Evolutionary conservation across 2,888 invertebrate species (phyloP), one percentile per base, ranked within the genome.

Genomic region (Netelia melanura): DNA sequence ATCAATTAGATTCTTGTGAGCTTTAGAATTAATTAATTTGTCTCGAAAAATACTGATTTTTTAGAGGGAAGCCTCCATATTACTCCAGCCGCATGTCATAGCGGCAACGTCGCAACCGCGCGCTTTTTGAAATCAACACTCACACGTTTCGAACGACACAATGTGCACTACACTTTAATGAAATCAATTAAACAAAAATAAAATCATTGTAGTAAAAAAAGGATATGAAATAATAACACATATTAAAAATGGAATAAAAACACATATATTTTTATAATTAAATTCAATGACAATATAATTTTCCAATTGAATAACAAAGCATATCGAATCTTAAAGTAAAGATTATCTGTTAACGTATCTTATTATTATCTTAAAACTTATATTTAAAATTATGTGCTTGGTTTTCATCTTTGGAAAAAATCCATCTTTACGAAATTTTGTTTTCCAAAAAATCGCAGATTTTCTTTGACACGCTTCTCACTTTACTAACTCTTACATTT

Each of bases 1-100:
- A 71, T 70, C 78, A 61, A 70, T 78, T 78, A 23, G 23, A 78
- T 70, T 56, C 48, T 77, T 78, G 2, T 58, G 68, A 67, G 21
- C 38, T 68, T 58, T 48, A 58, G 44, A 52, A 74, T 61, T 11
- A 61, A 43, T 61, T 61, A 62, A 61, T 74, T 74, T 74, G 44
- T 61, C 61, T 74, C 61, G 44, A 61, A 23, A 61, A 74, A 43
- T 61, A 44, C 11, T 74, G 61, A 74, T 74, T 61, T 58, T 61
- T 21, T 43, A 11, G 61, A 74, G 44, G 48, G 62, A 44, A 61
- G 44, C 75, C 62, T 75, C 62, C 62, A 75, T 62, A 14, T 48
- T 52, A 64, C 48, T 62, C 62, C n/a, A 43, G 21, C 43, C 72
- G 72, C 72, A 74, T 58, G 17, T 62, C n/a, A 75, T 25, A 62